A percentile compares a stretch with the other conserved stretches of the same genome.
Evolutionary conservation across 2,888 invertebrate genomes (phyloP).

Genomic region (Parnassius orleans): DNA sequence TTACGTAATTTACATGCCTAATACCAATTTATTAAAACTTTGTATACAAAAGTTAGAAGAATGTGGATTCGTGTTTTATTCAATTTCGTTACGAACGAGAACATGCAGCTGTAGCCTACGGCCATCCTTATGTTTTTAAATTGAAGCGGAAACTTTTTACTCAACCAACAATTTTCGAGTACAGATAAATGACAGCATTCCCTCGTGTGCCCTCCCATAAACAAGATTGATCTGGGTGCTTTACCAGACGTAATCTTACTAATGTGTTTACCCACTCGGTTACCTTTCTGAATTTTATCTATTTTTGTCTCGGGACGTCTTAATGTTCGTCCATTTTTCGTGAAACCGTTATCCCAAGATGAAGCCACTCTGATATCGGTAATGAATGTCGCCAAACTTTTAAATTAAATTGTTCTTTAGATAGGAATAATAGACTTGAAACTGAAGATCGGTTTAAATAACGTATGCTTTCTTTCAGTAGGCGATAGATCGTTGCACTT

Average conservation of each 20-base stretch:
- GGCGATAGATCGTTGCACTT: no score
- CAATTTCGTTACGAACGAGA: no score
- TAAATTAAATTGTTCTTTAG: conserved; percentile 25
- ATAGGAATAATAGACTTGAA: no score
- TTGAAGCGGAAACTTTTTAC: neutral
- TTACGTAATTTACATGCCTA: no score
- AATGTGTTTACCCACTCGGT: conserved; percentile 73
- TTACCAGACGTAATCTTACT: conserved; percentile 55
- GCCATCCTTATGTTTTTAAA: no score
- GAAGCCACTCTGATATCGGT: conserved; percentile 56
- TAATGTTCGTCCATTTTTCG: conserved; percentile 49
- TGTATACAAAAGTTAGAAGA: no score
- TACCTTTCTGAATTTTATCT: conserved; percentile 51
- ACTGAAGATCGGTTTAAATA: no score
- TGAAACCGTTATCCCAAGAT: conserved; percentile 40
- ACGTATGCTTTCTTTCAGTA: no score
- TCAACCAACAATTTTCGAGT: neutral
- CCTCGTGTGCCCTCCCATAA: conserved; percentile 31
- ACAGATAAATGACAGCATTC: conserved; percentile 3
- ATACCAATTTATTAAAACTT: no score
- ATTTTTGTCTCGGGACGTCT: conserved; percentile 52
- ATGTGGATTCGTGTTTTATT: no score
- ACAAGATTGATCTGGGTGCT: conserved; percentile 56
- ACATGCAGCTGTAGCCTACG: no score
- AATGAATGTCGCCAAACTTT: conserved; percentile 45